Conservation (phyloP, 2,888 invertebrate genomes). For the Dermolepida albohirtum region DNA sequence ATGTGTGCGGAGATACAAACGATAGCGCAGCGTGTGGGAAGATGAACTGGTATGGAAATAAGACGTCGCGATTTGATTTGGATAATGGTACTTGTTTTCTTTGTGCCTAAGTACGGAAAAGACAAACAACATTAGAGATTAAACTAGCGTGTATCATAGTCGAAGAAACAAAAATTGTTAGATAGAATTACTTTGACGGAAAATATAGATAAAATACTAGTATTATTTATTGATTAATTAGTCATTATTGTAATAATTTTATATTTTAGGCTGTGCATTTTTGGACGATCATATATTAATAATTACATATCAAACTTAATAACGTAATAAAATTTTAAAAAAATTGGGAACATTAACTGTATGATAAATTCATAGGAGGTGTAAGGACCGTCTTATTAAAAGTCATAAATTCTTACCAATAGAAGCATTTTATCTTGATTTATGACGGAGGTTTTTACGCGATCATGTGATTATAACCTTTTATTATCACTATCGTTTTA, state of each 20-base stretch:
- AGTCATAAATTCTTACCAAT: conserved; percentile 32
- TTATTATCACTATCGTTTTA: too few relatives aligned
- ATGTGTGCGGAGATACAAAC: conserved; percentile 54
- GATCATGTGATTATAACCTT: too few relatives aligned
- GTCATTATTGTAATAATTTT: too few relatives aligned
- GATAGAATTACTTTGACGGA: too few relatives aligned
- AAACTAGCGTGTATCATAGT: conserved; percentile 14
- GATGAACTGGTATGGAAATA: conserved; percentile 52
- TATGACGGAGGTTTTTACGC: too few relatives aligned
- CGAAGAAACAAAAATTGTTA: neutral
- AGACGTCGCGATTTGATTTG: conserved; percentile 49
- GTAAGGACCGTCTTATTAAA: conserved; percentile 30
- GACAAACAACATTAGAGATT: conserved; percentile 41
- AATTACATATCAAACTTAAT: conserved; percentile 36
- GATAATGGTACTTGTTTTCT: conserved; percentile 44
- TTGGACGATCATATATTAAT: conserved; percentile 26
- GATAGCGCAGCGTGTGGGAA: conserved; percentile 56
- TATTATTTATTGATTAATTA: neutral
- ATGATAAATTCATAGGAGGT: conserved; percentile 33
- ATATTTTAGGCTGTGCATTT: conserved; percentile 7
- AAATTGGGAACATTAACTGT: conserved; percentile 29
- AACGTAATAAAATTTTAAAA: conserved; percentile 24
- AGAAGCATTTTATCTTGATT: neutral
- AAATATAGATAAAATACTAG: too few relatives aligned
- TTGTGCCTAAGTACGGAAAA: conserved; percentile 37